phyloP scores from a whole-genome alignment of 2,113 vertebrate species.

The Rhadina sibilatrix region DNA sequence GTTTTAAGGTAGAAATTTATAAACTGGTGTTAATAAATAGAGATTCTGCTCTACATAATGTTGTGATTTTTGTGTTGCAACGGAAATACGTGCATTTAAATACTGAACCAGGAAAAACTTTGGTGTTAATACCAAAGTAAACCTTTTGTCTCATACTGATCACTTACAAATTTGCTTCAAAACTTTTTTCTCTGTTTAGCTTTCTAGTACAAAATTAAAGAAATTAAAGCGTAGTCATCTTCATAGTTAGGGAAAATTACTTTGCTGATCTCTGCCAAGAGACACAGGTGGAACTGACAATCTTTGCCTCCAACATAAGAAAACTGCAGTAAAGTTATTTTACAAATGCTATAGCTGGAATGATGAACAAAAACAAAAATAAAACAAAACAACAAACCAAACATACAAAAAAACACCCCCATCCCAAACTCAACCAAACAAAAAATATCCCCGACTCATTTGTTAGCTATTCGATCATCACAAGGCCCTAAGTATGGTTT shows the following conservation, averaged over 20 bases:
- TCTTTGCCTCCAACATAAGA: background rate
- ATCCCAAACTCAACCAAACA: background rate
- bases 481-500: background rate
- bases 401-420: no score
- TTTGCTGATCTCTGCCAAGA: background rate
- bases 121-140: background rate
- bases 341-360: background rate
- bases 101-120: background rate
- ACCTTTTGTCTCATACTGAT: background rate
- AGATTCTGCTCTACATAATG: background rate
- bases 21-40: background rate
- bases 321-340: background rate
- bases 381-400: background rate
- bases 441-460: background rate
- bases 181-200: background rate
- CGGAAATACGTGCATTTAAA: background rate
- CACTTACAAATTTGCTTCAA: background rate
- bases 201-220: background rate
- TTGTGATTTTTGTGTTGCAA: background rate
- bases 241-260: background rate
- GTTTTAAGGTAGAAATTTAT: background rate
- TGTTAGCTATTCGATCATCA: background rate
- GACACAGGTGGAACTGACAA: background rate
- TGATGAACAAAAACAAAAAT: background rate
- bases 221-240: background rate